These are phyloP conservation scores for Eulemur albifrons DNA, from an alignment of 2,797 vertebrate species.

Conservation along the genomic window DNA sequence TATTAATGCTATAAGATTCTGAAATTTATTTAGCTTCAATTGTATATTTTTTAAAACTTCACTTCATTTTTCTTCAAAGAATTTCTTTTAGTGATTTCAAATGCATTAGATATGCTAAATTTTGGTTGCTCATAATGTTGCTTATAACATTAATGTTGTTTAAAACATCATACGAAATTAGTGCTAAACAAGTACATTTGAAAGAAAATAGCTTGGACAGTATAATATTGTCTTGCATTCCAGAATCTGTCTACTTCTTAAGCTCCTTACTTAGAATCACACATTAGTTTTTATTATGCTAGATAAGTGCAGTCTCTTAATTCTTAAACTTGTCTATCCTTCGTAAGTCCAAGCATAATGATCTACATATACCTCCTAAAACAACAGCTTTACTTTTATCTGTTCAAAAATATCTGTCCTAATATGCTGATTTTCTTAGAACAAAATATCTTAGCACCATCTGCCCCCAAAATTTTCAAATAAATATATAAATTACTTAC, in stretches of 20 bases:
- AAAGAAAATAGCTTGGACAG: not conserved
- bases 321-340: not conserved
- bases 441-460: not conserved
- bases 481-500: not conserved
- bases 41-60: not conserved
- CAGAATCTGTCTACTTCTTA: not conserved
- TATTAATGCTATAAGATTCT: slow-evolving; percentile 6
- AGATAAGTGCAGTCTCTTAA: not conserved
- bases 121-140: not conserved
- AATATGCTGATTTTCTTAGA: not conserved
- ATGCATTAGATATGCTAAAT: not conserved
- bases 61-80: not conserved
- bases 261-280: not conserved
- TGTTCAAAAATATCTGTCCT: not conserved
- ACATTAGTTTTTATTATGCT: not conserved
- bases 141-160: not conserved
- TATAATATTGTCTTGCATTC: not conserved
- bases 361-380: not conserved
- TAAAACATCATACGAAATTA: not conserved
- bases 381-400: not conserved
- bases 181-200: not conserved
- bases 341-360: not conserved
- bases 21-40: not conserved
- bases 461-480: not conserved
- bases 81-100: not conserved